These are phyloP conservation scores for Bradysia coprophila DNA, from an alignment of 1,140 invertebrate genomes.

Conservation along the genomic window DNA sequence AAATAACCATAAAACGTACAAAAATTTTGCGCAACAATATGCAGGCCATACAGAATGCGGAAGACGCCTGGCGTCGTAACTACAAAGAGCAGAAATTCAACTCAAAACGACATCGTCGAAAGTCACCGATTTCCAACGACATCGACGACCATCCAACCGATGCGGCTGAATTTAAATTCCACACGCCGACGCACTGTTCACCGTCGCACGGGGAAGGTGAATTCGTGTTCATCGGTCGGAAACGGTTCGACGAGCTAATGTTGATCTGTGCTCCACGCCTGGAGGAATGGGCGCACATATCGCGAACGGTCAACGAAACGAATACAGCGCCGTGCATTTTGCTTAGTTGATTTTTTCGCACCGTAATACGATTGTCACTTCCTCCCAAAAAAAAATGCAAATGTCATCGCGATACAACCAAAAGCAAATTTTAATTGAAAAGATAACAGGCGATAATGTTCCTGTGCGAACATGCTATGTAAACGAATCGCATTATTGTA, in stretches of 20 bases:
- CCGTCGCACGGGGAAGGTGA: slow-evolving; percentile 39
- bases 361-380: too few species aligned
- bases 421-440: too few species aligned
- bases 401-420: too few species aligned
- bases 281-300: slow-evolving; percentile 32
- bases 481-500: too few species aligned
- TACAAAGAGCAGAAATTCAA: neutral
- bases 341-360: too few species aligned
- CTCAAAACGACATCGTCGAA: neutral
- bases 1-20: slow-evolving; percentile 32
- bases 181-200: slow-evolving; percentile 37
- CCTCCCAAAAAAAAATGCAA: too few species aligned
- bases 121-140: too few species aligned
- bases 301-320: neutral
- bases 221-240: slow-evolving; percentile 49
- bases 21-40: slow-evolving; percentile 28
- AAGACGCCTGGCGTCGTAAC: neutral
- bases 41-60: neutral
- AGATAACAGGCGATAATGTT: too few species aligned
- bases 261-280: slow-evolving; percentile 43
- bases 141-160: too few species aligned
- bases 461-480: too few species aligned
- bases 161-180: slow-evolving; percentile 8
- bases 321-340: neutral
- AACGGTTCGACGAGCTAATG: slow-evolving; percentile 38